These are phyloP conservation scores for Phocides pigmalion DNA, from an alignment of 1,140 invertebrate genomes.

Conservation along the genomic window DNA sequence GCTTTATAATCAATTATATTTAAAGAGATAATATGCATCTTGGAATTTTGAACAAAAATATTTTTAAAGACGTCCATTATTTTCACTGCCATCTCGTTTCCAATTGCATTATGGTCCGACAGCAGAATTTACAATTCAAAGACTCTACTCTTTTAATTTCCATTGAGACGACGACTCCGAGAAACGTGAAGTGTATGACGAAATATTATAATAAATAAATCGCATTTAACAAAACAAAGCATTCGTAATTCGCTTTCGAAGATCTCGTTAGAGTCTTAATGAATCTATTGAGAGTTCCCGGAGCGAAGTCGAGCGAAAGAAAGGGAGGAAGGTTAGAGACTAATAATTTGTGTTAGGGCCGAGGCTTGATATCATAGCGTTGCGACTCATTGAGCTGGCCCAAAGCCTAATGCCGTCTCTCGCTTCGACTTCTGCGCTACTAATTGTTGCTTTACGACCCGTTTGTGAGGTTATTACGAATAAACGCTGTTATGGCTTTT, in stretches of 20 bases:
- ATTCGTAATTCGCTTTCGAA: conserved; percentile 72
- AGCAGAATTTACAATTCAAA: conserved; percentile 7
- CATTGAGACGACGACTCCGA: conserved; percentile 12
- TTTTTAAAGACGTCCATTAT: not conserved
- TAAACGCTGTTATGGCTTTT: conserved; percentile 3
- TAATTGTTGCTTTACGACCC: conserved; percentile 29
- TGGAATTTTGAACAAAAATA: no score
- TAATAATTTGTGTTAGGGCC: conserved; percentile 62
- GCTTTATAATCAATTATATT: no score
- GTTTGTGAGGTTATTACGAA: conserved; percentile 23
- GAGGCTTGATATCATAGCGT: conserved; percentile 39
- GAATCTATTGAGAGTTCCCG: conserved; percentile 80
- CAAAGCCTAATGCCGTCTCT: conserved; percentile 64
- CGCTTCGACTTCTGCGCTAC: conserved; percentile 48
- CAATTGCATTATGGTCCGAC: conserved; percentile 3
- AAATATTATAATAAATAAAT: conserved; percentile 67
- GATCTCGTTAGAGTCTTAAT: conserved; percentile 82
- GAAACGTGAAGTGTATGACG: conserved; percentile 32
- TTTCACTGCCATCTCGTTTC: not conserved
- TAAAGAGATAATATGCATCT: no score
- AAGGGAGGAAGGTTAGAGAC: conserved; percentile 54
- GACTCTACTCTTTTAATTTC: not conserved
- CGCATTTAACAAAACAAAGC: conserved; percentile 79
- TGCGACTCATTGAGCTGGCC: conserved; percentile 59
- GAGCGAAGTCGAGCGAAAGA: conserved; percentile 67